phyloP scores from a whole-genome alignment of 2,888 invertebrate species.

The Eupithecia centaureata region DNA sequence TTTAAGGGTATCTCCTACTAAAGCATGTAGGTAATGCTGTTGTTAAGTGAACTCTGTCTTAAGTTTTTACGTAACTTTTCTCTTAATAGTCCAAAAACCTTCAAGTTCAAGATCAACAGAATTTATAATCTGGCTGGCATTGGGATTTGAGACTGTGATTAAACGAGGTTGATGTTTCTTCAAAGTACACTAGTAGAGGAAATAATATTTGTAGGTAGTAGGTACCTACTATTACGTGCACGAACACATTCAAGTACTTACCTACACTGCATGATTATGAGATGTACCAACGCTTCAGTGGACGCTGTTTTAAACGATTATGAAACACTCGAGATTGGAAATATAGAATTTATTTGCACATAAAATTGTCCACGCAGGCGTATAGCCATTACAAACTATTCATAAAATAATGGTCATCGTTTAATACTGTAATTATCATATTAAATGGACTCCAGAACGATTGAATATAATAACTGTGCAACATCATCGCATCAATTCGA shows the following conservation, averaged over 20 bases:
- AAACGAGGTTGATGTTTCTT: neutral
- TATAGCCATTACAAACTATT: constrained; percentile 40
- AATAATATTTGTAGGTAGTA: neutral
- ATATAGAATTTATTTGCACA: constrained; percentile 66
- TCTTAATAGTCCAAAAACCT: neutral
- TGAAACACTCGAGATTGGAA: constrained; percentile 67
- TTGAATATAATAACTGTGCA: constrained; percentile 26
- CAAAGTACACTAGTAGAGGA: neutral
- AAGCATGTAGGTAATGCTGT: constrained; percentile 3
- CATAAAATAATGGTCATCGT: constrained; percentile 36
- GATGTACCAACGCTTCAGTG: constrained; percentile 14
- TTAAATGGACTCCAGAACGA: constrained; percentile 30
- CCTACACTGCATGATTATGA: constrained; percentile 1
- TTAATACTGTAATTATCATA: constrained; percentile 33
- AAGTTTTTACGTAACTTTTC: neutral
- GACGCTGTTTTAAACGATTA: constrained; percentile 62
- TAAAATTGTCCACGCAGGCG: constrained; percentile 47
- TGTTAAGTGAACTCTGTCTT: neutral
- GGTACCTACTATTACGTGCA: too few species aligned
- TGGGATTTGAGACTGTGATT: neutral
- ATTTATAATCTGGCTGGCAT: neutral
- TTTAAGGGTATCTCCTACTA: constrained; percentile 23
- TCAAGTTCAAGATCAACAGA: neutral
- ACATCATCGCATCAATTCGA: constrained; percentile 24
- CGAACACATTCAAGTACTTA: neutral